Evolutionary conservation across 2,888 invertebrate species (phyloP), one percentile per base, ranked within the genome.

Genomic region (Limenitis arthemis): DNA sequence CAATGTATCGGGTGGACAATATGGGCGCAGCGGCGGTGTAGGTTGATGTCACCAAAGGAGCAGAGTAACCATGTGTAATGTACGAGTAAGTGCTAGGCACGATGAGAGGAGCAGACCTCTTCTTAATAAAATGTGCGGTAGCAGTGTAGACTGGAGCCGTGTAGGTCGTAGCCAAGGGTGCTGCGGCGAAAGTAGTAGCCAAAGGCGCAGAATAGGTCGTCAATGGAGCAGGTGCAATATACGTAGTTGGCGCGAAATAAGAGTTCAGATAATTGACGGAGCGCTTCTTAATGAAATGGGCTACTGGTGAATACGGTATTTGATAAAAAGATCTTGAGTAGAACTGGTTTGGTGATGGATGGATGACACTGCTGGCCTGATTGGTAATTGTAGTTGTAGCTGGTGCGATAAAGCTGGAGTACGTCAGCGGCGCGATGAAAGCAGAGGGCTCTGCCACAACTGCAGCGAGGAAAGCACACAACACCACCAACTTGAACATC

Each of bases 391-490:
- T 75, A 8, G 82, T 77, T 8, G 72, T 66, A 33, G 70, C 76
- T 42, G 81, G 82, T 6, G 75, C 57, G 38, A 78, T 42, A 42
- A 72, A 54, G 6, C 66, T 62, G 5, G 74, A 68, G 51, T 76
- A 73, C 6, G 68, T 49, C 49, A 73, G 58, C 5, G 72, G 73
- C 9, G 70, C 58, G 31, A 66, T 39, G 5, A 62, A 39, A 8
- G 56, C 44, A 28, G 69, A 62, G 7, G 80, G 81, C 59, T 78
- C 72, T 60, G 89, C 90, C 50, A 78, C 70, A 61, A 77, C 89
- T 63, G 85, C 77, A 64, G 89, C 89, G 67, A 90, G 68, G 66
- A 90, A 76, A 77, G 88, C 87, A 71, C 82, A 89, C 86, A 90
- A 87, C 72, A 88, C 88, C 79, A 89, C 87, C 80, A 83, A 65